Evolutionary conservation across 2,113 vertebrate species (phyloP), one percentile per base, ranked within the genome.

Genomic region (Oreotrochilus melanogaster): DNA sequence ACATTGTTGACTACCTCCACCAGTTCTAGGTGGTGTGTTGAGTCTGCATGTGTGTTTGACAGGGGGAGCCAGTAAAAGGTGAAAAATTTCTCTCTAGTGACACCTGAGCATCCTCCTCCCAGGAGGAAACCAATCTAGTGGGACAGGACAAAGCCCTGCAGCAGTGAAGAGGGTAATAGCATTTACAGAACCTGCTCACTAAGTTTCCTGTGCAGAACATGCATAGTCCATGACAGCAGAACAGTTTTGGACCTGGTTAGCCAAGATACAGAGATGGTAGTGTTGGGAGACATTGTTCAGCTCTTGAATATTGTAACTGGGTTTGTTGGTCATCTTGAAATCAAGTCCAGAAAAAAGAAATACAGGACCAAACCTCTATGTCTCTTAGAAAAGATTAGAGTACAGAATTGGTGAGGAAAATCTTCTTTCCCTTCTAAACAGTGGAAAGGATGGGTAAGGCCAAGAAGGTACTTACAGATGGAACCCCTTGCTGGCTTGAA

Each of bases 1-100:
- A 53, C 1, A 1, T 3, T 62, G 48, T 39, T 72, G 48, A 12
- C 21, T 30, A 9, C 30, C 1, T 1, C 12, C 7, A 3, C 14
- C 7, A 27, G 12, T 84, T 21, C 27, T 12, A n/a, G 39, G 31
- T 10, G 28, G 8, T 2, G 18, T 48, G 28, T 43, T 69, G 27
- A n/a, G 76, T 45, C 42, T 17, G 12, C 8, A 1, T 1, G 7
- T 31, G 17, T 18, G 3, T 30, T 67, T 70, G 56, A 53, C 30
- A 47, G 24, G 31, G 18, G 12, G 16, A 66, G 17, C 25, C 47
- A 48, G 30, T 23, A 57, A 66, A 56, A 60, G 8, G 25, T 18
- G 19, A 61, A 69, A 73, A 70, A 31, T 9, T 6, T 70, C 61
- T 23, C 35, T 8, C 43, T 70, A 16, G 64, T 85, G 70, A 47